Evolutionary conservation across 2,797 vertebrate species (phyloP).

Genomic region (Atherinosoma microstoma): DNA sequence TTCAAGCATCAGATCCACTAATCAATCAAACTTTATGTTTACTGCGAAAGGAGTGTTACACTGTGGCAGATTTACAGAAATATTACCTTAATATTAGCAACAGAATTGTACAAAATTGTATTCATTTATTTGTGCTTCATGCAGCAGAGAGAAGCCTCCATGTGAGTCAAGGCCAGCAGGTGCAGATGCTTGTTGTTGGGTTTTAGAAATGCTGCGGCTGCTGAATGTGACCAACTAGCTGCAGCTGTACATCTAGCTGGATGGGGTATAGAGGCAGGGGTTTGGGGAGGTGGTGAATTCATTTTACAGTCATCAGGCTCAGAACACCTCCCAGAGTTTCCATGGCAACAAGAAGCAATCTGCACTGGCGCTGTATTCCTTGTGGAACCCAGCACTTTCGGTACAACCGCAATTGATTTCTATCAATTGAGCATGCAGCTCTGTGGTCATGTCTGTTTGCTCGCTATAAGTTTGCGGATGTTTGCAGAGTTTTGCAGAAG

Average conservation of each 20-base stretch:
- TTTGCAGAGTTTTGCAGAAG: constrained; percentile 25
- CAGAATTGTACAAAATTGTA: background rate
- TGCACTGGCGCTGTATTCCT: constrained; percentile 53
- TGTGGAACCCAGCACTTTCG: constrained; percentile 36
- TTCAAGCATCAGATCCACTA: constrained; percentile 11
- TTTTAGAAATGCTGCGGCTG: constrained; percentile 13
- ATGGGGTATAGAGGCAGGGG: constrained; percentile 14
- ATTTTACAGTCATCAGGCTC: constrained; percentile 47
- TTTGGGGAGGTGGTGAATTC: constrained; percentile 20
- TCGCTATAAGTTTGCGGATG: constrained; percentile 58
- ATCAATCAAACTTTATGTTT: constrained; percentile 31
- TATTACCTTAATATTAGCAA: background rate
- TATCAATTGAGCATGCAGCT: constrained; percentile 34
- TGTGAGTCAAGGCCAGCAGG: background rate
- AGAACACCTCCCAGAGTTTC: constrained; percentile 68
- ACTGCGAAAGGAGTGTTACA: constrained; percentile 9
- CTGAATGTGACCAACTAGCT: constrained; percentile 1
- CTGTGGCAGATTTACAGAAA: constrained; percentile 3
- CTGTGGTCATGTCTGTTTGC: constrained; percentile 52
- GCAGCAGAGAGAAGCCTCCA: background rate
- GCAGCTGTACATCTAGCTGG: constrained; percentile 18
- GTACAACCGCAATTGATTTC: constrained; percentile 60
- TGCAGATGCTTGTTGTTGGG: constrained; percentile 1
- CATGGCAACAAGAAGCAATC: constrained; percentile 78
- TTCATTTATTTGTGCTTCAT: background rate